A percentile compares a stretch with the other conserved stretches of the same genome.
phyloP scores from a whole-genome alignment of 2,113 vertebrate species.

The Myotis brandtii region DNA sequence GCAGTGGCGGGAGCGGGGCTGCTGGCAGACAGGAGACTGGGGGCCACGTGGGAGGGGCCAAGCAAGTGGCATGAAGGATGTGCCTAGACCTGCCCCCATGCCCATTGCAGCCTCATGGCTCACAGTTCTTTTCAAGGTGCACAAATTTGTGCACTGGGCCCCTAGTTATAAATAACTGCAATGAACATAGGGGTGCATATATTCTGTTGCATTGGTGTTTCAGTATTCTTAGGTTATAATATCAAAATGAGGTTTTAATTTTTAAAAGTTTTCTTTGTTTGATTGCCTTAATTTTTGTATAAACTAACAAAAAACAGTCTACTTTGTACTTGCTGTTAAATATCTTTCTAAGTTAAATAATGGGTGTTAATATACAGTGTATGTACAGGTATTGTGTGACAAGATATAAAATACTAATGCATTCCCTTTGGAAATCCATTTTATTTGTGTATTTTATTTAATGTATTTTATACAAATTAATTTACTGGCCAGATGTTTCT shows the following conservation, averaged over 20 bases:
- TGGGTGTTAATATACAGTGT: conserved; percentile 55
- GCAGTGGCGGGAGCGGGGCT: too few relatives aligned
- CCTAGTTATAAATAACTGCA: too few relatives aligned
- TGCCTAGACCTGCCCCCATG: too few relatives aligned
- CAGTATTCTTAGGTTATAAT: too few relatives aligned
- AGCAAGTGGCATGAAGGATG: too few relatives aligned
- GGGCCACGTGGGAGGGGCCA: too few relatives aligned
- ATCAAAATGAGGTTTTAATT: not conserved
- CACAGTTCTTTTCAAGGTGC: too few relatives aligned
- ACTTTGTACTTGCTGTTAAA: not conserved
- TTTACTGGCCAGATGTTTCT: conserved; percentile 71
- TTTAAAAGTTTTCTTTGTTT: conserved; percentile 5
- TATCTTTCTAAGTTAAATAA: conserved; percentile 43
- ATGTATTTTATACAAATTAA: conserved; percentile 69
- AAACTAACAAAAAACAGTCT: conserved; percentile 73
- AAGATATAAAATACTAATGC: conserved; percentile 59
- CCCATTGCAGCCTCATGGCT: too few relatives aligned
- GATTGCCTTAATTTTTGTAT: conserved; percentile 68
- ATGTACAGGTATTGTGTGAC: conserved; percentile 47
- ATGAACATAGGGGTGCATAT: too few relatives aligned
- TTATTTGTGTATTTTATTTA: conserved; percentile 54
- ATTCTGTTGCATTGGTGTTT: too few relatives aligned
- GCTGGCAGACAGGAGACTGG: too few relatives aligned
- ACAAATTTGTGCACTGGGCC: too few relatives aligned
- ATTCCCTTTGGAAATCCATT: conserved; percentile 52